Conservation (phyloP, 2,888 invertebrate species). For the Dasypogon diadema region DNA sequence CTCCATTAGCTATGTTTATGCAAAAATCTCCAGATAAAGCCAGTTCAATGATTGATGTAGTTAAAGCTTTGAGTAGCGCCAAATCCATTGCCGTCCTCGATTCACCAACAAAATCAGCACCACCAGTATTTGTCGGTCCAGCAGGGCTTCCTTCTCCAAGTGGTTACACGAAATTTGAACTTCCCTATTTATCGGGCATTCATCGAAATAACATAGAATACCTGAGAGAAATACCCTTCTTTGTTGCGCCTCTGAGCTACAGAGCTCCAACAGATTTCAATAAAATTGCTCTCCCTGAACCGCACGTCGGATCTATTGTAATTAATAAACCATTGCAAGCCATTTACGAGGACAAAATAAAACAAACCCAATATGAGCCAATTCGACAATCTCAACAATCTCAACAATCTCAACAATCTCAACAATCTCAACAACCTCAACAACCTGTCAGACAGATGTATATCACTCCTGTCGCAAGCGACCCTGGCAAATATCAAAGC, state of each 20-base stretch:
- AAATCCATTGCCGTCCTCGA: slow-evolving; percentile 83
- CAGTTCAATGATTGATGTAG: slow-evolving; percentile 77
- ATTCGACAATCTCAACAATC: not conserved
- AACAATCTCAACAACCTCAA: not conserved
- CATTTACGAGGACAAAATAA: slow-evolving; percentile 22
- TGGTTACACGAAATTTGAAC: slow-evolving; percentile 83
- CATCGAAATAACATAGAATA: slow-evolving; percentile 77
- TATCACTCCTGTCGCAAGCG: slow-evolving; percentile 59
- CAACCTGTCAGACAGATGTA: slow-evolving; percentile 52
- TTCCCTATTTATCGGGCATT: slow-evolving; percentile 83
- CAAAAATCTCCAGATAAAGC: slow-evolving; percentile 68
- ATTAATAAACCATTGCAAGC: slow-evolving; percentile 70
- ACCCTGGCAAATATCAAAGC: slow-evolving; percentile 51
- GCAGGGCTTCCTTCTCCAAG: slow-evolving; percentile 78
- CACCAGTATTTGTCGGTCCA: slow-evolving; percentile 86
- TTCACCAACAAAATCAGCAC: slow-evolving; percentile 76
- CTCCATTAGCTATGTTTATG: slow-evolving; percentile 85
- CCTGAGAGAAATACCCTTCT: slow-evolving; percentile 82
- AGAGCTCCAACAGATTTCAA: slow-evolving; percentile 86
- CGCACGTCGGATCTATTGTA: slow-evolving; percentile 88
- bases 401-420: too few species aligned
- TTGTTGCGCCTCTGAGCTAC: slow-evolving; percentile 87
- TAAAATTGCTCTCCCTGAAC: slow-evolving; percentile 87
- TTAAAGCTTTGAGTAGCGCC: slow-evolving; percentile 77
- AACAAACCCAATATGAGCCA: slow-evolving; percentile 58